Conservation (phyloP, 37 sponge, comb jelly and placozoan species). For the Diacarnus erythraeanus region DNA sequence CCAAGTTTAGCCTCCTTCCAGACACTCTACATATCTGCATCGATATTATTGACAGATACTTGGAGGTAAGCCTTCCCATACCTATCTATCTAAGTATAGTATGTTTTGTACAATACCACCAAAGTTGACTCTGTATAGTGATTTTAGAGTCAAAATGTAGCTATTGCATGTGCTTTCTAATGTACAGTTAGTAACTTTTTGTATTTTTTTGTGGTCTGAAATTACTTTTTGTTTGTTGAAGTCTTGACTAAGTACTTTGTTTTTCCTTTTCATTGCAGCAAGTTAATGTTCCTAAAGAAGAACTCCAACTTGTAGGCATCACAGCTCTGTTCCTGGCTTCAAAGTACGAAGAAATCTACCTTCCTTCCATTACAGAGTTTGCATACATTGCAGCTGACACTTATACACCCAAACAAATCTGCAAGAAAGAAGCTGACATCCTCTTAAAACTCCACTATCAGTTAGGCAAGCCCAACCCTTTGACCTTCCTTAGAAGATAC, state of each 20-base stretch:
- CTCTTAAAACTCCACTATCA: constrained; percentile 46
- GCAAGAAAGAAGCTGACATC: constrained; percentile 51
- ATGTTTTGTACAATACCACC: no score
- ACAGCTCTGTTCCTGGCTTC: constrained; percentile 61
- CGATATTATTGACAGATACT: constrained; percentile 61
- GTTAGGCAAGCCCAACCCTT: constrained; percentile 44
- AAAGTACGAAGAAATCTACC: constrained; percentile 79
- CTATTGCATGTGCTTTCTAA: no score
- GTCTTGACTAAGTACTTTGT: neutral
- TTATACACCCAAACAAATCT: constrained; percentile 40
- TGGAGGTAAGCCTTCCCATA: constrained; percentile 18
- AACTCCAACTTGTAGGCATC: constrained; percentile 71
- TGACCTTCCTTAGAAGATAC: constrained; percentile 58
- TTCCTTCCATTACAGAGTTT: constrained; percentile 52
- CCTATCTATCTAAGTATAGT: no score
- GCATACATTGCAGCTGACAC: constrained; percentile 61
- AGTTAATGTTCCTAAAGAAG: constrained; percentile 15
- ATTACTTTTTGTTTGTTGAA: neutral
- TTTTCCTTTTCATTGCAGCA: constrained; percentile 2
- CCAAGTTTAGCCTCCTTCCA: constrained; percentile 47
- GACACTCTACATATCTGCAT: constrained; percentile 62
- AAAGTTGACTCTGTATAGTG: no score
- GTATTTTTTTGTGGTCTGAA: no score
- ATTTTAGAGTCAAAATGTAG: no score
- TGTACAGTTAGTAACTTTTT: no score